Conservation (phyloP, 2,797 vertebrate species). For the Lateolabrax maculatus region DNA sequence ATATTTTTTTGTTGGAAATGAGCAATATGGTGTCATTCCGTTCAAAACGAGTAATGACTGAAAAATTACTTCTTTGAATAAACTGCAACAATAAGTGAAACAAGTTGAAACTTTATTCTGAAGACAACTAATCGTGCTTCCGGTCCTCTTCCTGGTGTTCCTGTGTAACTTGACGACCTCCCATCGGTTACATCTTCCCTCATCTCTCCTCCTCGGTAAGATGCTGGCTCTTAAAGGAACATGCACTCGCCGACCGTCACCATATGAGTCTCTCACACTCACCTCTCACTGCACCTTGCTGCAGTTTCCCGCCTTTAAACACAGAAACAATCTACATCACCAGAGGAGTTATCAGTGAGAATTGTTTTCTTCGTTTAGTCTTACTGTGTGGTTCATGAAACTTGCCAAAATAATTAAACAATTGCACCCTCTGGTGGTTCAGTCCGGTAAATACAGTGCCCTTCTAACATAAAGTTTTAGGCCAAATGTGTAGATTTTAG, state of each 20-base stretch:
- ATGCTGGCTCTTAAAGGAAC: conserved; percentile 81
- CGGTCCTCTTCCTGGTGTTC: background rate
- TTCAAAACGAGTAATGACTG: background rate
- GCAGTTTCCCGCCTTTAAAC: background rate
- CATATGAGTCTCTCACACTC: background rate
- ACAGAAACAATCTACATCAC: rapidly evolving
- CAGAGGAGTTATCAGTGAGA: rapidly evolving
- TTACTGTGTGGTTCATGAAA: background rate
- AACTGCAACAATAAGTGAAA: background rate
- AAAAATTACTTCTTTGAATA: background rate
- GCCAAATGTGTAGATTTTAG: background rate
- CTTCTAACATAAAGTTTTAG: background rate
- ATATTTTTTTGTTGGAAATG: background rate
- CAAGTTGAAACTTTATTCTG: conserved; percentile 43
- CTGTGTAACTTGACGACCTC: conserved; percentile 49
- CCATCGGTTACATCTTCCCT: conserved; percentile 55
- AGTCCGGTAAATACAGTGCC: background rate
- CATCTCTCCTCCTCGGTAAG: conserved; percentile 55
- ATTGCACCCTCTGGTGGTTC: conserved; percentile 42
- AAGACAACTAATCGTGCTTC: conserved; percentile 15
- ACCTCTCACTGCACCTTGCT: background rate
- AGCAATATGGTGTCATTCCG: background rate
- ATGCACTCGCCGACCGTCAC: background rate
- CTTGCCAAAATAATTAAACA: background rate
- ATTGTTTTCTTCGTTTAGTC: background rate